Conservation (phyloP, 1,140 invertebrate species). For the Zophobas morio region DNA sequence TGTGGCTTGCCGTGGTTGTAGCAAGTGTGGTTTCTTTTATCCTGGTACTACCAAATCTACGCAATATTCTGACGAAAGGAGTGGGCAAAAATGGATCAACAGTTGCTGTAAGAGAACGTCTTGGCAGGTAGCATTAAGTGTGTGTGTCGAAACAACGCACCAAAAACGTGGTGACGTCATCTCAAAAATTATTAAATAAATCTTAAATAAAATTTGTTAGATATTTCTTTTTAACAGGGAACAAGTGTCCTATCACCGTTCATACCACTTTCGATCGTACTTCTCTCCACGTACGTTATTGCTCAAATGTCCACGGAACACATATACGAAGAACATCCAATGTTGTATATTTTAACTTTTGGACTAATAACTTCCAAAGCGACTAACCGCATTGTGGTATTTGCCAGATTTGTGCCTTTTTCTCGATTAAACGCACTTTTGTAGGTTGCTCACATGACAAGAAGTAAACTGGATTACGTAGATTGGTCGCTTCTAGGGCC, state of each 20-base stretch:
- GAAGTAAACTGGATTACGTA: constrained; percentile 96
- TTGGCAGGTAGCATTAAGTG: no score
- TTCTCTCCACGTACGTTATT: constrained; percentile 94
- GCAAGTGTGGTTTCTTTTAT: constrained; percentile 74
- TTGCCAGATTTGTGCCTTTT: constrained; percentile 66
- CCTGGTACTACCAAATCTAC: constrained; percentile 74
- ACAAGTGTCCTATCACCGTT: constrained; percentile 97
- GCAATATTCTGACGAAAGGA: constrained; percentile 91
- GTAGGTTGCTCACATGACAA: constrained; percentile 99
- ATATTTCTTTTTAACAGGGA: constrained; percentile 74
- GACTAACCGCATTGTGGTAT: constrained; percentile 96
- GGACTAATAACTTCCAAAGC: constrained; percentile 97
- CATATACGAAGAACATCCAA: constrained; percentile 93
- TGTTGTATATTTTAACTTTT: constrained; percentile 94
- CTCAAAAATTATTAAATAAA: no score
- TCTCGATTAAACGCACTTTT: constrained; percentile 53
- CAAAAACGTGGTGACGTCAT: no score
- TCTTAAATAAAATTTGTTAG: no score
- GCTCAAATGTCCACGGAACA: constrained; percentile 91
- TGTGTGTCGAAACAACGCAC: no score
- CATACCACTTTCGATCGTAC: constrained; percentile 92
- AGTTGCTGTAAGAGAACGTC: constrained; percentile 82
- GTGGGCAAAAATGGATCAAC: constrained; percentile 96
- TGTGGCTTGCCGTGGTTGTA: constrained; percentile 73
- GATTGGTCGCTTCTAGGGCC: constrained; percentile 95